Conservation (phyloP, 2,797 vertebrate species). For the Neopelma chrysocephalum region DNA sequence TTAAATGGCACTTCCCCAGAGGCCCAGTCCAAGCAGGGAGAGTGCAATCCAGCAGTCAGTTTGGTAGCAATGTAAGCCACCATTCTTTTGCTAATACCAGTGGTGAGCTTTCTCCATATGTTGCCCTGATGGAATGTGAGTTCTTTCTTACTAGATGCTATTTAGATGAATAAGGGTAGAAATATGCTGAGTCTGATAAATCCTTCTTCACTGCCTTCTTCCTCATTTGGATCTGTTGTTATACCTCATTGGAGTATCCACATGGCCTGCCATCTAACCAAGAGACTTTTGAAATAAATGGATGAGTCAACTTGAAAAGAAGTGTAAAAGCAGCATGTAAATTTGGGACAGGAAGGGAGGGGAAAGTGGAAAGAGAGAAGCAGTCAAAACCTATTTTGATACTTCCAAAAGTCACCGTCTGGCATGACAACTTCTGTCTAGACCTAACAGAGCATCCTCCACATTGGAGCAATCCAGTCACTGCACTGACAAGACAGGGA, state of each 20-base stretch:
- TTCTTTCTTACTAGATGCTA: neutral
- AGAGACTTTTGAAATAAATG: neutral
- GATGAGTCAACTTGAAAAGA: neutral
- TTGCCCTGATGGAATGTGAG: neutral
- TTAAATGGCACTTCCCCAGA: neutral
- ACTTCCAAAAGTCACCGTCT: neutral
- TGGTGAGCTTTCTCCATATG: fast-evolving
- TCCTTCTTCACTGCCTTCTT: neutral
- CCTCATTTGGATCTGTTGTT: neutral
- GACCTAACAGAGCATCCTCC: neutral
- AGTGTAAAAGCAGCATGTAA: neutral
- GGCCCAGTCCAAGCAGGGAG: neutral
- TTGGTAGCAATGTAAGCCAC: neutral
- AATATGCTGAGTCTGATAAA: neutral
- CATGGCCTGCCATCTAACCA: neutral
- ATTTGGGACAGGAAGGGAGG: neutral
- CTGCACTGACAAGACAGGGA: neutral
- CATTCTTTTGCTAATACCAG: fast-evolving
- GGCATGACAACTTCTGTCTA: neutral
- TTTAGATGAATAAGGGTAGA: neutral
- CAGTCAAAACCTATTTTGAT: neutral
- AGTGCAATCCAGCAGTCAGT: neutral
- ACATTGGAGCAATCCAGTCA: fast-evolving
- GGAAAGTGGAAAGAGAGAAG: neutral
- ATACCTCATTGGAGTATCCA: neutral